These are phyloP conservation scores for Drosophila demipolita DNA, from an alignment of 2,888 invertebrate genomes.

Conservation along the genomic window DNA sequence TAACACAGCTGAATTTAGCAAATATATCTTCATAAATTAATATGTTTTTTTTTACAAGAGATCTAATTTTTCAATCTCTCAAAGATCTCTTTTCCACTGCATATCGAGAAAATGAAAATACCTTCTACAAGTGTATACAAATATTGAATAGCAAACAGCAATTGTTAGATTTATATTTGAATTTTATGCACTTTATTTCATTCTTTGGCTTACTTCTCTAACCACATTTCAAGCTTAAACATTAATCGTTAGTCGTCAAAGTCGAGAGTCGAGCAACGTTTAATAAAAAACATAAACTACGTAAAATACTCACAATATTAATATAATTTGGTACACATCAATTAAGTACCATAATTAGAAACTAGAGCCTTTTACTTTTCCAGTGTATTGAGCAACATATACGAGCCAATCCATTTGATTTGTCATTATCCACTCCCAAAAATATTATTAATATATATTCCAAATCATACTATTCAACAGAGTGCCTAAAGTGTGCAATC, in stretches of 20 bases:
- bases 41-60: neutral
- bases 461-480: conserved; percentile 12
- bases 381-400: conserved; percentile 45
- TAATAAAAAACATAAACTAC: conserved; percentile 32
- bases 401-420: conserved; percentile 47
- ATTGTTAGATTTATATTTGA: conserved; percentile 24
- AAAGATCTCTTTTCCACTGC: neutral
- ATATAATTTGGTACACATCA: conserved; percentile 34
- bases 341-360: conserved; percentile 19
- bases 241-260: conserved; percentile 52
- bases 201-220: conserved; percentile 61
- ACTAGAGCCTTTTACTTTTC: conserved; percentile 17
- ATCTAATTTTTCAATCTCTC: neutral
- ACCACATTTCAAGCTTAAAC: conserved; percentile 77
- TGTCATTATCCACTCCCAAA: conserved; percentile 37
- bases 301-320: conserved; percentile 33
- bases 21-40: neutral
- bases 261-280: conserved; percentile 47
- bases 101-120: no score
- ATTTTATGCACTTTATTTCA: conserved; percentile 70
- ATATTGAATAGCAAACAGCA: conserved; percentile 16
- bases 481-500: conserved; percentile 21
- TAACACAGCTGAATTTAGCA: neutral
- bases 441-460: conserved; percentile 7
- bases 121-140: neutral